These are phyloP conservation scores for Heliconius congener DNA, from an alignment of 1,140 invertebrate genomes.

Conservation along the genomic window DNA sequence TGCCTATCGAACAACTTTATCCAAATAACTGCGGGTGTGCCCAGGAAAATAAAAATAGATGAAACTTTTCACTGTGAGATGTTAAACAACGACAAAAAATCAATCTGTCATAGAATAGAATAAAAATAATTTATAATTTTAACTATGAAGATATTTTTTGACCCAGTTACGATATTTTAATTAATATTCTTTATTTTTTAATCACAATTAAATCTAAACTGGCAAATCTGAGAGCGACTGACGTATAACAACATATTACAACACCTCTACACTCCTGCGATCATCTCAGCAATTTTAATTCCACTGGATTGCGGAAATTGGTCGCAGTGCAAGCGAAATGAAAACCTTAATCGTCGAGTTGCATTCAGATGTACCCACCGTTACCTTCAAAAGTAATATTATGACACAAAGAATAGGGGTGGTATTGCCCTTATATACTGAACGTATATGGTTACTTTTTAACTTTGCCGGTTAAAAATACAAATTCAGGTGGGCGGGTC, in stretches of 20 bases:
- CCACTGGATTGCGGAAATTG: constrained; percentile 46
- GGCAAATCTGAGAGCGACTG: neutral
- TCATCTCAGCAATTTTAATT: constrained; percentile 50
- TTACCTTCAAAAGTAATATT: constrained; percentile 18
- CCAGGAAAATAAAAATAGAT: constrained; percentile 6
- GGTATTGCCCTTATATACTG: neutral
- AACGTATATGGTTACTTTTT: constrained; percentile 39
- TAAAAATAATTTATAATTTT: no score
- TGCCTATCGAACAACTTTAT: constrained; percentile 20
- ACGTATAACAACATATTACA: neutral
- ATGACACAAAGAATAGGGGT: constrained; percentile 3
- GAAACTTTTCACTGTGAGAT: neutral
- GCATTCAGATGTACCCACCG: constrained; percentile 32
- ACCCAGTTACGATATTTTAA: no score
- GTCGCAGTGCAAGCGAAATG: constrained; percentile 49
- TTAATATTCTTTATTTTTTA: no score
- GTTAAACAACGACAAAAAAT: neutral
- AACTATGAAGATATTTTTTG: no score
- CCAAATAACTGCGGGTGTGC: neutral
- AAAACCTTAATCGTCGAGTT: constrained; percentile 53
- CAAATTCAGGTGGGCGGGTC: constrained; percentile 53
- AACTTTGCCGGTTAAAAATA: constrained; percentile 53
- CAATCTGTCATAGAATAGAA: neutral
- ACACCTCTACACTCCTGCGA: constrained; percentile 21
- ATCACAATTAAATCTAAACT: neutral